A percentile compares a stretch with the other conserved stretches of the same genome.
These are phyloP conservation scores for Halcyon malimbica DNA, from an alignment of 2,113 vertebrate genomes.

Conservation along the genomic window DNA sequence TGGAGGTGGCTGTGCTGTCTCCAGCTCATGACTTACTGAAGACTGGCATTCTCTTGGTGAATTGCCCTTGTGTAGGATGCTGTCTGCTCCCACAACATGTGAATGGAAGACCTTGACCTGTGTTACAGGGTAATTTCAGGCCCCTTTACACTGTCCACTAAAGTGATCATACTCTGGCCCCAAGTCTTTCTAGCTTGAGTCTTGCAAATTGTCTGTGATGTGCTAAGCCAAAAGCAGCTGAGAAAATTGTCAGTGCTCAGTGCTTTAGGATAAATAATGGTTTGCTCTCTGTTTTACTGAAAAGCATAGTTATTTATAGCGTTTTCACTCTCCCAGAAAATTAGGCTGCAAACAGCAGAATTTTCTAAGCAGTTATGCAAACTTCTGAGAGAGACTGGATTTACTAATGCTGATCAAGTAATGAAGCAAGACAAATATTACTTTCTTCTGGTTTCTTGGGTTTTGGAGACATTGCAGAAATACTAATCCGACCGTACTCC, in stretches of 20 bases:
- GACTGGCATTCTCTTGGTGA: background rate
- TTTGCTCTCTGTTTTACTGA: background rate
- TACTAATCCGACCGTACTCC: background rate
- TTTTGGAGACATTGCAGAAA: background rate
- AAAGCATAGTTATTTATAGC: background rate
- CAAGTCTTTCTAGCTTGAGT: background rate
- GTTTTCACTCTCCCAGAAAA: constrained; percentile 9
- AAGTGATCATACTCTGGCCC: background rate
- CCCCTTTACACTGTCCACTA: background rate
- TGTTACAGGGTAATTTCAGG: background rate
- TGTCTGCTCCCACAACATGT: background rate
- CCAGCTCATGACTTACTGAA: background rate
- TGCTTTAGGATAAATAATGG: background rate
- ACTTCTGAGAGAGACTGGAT: background rate
- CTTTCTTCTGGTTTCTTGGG: background rate
- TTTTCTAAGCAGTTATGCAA: background rate
- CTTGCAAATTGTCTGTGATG: background rate
- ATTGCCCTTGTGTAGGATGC: background rate
- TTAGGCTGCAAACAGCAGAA: constrained; percentile 3
- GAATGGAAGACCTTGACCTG: background rate
- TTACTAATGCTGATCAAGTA: background rate
- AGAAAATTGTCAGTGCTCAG: background rate
- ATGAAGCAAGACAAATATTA: background rate
- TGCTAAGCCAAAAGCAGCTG: background rate
- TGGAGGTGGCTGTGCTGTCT: background rate